These are phyloP conservation scores for Phenganax subtilis DNA, from an alignment of 92 coral and sea anemone species.

Conservation along the genomic window DNA sequence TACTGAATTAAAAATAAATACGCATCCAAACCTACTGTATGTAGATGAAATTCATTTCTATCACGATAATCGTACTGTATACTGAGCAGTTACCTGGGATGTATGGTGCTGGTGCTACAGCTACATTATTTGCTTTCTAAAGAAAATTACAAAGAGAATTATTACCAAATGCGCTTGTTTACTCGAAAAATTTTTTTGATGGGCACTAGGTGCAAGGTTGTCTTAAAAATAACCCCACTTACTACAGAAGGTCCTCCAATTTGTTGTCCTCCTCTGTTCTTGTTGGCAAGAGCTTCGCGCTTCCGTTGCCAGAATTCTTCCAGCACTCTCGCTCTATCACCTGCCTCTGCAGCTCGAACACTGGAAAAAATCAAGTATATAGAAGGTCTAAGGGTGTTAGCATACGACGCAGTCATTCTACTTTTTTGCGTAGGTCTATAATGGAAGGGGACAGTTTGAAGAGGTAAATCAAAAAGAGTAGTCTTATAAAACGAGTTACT, in stretches of 20 bases:
- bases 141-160: not conserved
- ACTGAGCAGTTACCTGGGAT: constrained; percentile 8
- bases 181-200: not conserved
- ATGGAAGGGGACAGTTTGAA: no score
- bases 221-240: not conserved
- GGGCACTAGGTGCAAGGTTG: not conserved
- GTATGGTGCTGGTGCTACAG: constrained; percentile 5
- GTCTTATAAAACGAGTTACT: no score
- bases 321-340: constrained; percentile 72
- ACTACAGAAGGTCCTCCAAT: constrained; percentile 10
- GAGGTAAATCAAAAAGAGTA: no score
- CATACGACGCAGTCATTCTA: not conserved
- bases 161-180: not conserved
- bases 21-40: not conserved
- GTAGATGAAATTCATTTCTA: no score
- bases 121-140: constrained; percentile 31
- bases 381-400: not conserved
- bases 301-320: constrained; percentile 89
- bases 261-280: constrained; percentile 55
- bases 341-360: constrained; percentile 83
- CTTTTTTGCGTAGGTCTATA: no score
- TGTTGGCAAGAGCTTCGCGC: constrained; percentile 79
- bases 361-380: constrained; percentile 35
- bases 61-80: not conserved
- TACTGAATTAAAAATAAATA: no score